Evolutionary conservation across 2,888 invertebrate species (phyloP), one percentile per base, ranked within the genome.

Genomic region (Andrena bucephala): DNA sequence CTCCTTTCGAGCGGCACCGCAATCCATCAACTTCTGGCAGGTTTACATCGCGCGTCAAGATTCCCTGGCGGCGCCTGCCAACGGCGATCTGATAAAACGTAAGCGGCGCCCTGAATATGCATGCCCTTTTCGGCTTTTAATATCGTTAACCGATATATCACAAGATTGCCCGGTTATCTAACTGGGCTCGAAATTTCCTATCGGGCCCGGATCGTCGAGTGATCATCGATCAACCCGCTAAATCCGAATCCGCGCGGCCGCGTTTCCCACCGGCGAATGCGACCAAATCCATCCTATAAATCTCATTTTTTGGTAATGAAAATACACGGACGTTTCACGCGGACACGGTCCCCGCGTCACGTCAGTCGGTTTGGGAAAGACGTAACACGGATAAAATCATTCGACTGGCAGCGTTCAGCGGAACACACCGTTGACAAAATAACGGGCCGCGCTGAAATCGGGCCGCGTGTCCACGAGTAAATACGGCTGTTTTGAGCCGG

Each of bases 1-100:
- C 89, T 90, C 89, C 88, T 90, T 89, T 85, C 87, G 50, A 70
- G 83, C 80, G 76, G 85, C 71, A 77, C 78, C 81, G 89, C 91
- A 90, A 93, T 93, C 92, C 92, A 93, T 93, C 93, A 93, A 92
- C 77, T 79, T 83, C 89, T 91, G 93, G 93, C 93, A 91, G 91
- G 90, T 91, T 91, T 90, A 92, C 92, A 91, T 90, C 90, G 87
- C 90, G 89, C 89, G 91, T 91, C 90, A 92, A 93, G 92, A 92
- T 91, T 91, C 90, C 88, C 90, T 77, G 79, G 83, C 83, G 85
- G 84, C 85, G 86, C 83, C 87, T 87, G 89, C 87, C 89, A 86
- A 83, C 86, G 83, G 77, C 86, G 85, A 92, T 93, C 93, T 91
- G 93, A 93, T 93, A 91, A 92, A 87, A 92, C 90, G 89, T 84